A percentile compares a stretch with the other conserved stretches of the same genome.
These are phyloP conservation scores for Cuniculus paca DNA, from an alignment of 2,797 vertebrate genomes.

Conservation along the genomic window DNA sequence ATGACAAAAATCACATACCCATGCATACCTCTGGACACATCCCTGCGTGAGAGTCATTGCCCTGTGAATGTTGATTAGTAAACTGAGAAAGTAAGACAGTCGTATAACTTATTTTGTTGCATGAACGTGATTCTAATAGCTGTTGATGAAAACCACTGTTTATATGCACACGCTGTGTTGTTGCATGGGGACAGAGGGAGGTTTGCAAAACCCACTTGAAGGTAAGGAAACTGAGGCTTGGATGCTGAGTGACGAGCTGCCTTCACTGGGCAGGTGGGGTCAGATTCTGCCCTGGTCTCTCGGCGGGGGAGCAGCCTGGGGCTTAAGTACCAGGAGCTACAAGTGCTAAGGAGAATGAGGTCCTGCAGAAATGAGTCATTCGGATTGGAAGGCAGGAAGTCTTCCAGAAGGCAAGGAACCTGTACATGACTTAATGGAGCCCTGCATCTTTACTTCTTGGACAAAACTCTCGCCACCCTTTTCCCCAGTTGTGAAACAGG, in stretches of 20 bases:
- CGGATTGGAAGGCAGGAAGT: background rate
- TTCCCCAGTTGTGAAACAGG: background rate
- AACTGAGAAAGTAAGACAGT: background rate
- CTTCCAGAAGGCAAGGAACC: background rate
- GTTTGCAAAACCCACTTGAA: background rate
- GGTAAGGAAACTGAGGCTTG: constrained; percentile 48
- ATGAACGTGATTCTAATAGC: constrained; percentile 69
- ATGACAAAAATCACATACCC: too few species aligned
- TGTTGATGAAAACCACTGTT: background rate
- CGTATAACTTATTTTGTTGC: background rate
- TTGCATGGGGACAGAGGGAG: background rate
- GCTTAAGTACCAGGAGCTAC: background rate
- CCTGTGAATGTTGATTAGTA: background rate
- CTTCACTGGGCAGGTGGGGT: background rate
- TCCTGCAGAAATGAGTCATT: background rate
- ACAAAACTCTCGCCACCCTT: too few species aligned
- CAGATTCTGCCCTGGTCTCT: background rate
- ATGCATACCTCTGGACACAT: background rate
- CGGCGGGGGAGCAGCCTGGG: accelerated
- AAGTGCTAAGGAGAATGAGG: background rate
- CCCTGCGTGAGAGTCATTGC: too few species aligned
- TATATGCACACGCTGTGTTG: background rate
- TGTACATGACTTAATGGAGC: background rate
- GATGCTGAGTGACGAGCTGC: background rate
- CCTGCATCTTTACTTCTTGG: background rate